Evolutionary conservation across 1,140 invertebrate genomes (phyloP).

Genomic region (Lepidurus packardi): DNA sequence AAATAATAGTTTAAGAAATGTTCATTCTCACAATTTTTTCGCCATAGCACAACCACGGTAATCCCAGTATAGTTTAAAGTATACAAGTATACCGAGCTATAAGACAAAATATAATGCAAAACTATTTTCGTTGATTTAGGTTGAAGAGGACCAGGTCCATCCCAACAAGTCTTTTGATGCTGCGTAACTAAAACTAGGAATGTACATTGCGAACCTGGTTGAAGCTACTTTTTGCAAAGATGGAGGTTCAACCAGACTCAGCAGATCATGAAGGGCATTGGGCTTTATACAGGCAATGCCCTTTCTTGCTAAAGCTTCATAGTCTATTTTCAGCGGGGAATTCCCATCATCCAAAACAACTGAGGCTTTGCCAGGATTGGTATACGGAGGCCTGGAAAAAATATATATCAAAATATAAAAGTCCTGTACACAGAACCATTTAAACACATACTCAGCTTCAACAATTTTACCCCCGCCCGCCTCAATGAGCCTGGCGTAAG

Average conservation of each 20-base stretch:
- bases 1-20: too few species aligned
- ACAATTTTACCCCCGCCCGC: conserved; percentile 65
- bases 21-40: too few species aligned
- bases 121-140: background rate
- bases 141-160: background rate
- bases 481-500: conserved; percentile 60
- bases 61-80: too few species aligned
- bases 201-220: background rate
- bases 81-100: too few species aligned
- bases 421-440: background rate
- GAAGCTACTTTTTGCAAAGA: background rate
- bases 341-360: background rate
- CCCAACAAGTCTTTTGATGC: background rate
- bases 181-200: background rate
- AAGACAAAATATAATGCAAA: background rate
- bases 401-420: background rate
- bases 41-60: too few species aligned
- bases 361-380: background rate
- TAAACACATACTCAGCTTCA: conserved; percentile 47
- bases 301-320: background rate
- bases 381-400: background rate
- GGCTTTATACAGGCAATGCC: background rate
- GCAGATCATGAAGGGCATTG: background rate
- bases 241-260: background rate
- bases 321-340: background rate